Conservation (phyloP, 1,140 invertebrate species). For the Drosophila fuyamai region DNA sequence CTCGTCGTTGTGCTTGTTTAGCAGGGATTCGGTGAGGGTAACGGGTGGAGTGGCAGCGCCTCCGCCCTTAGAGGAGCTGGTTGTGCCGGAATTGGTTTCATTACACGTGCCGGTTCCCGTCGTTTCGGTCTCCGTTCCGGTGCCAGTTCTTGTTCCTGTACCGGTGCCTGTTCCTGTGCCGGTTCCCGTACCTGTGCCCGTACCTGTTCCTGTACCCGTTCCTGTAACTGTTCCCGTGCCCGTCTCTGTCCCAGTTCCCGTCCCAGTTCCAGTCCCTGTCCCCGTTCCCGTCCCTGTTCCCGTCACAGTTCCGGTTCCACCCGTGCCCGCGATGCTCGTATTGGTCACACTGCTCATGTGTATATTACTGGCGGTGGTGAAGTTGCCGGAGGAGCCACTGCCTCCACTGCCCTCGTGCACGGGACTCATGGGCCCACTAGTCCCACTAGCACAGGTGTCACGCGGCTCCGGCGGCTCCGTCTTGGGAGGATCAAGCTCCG, state of each 20-base stretch:
- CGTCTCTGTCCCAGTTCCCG: conserved; percentile 71
- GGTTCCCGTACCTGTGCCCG: neutral
- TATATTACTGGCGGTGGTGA: conserved; percentile 85
- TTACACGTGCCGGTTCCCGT: neutral
- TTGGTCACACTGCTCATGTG: conserved; percentile 85
- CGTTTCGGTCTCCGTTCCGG: neutral
- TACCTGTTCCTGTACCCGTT: neutral
- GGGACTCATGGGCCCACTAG: conserved; percentile 68
- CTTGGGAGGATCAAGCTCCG: conserved; percentile 83
- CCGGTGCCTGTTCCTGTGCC: neutral
- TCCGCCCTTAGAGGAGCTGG: neutral
- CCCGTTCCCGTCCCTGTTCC: conserved; percentile 11
- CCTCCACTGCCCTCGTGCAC: conserved; percentile 84
- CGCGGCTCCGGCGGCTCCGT: conserved; percentile 65
- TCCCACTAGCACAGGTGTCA: conserved; percentile 35
- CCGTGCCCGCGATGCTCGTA: conserved; percentile 73
- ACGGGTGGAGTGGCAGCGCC: conserved; percentile 49
- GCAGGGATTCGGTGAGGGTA: conserved; percentile 88
- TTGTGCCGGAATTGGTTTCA: neutral
- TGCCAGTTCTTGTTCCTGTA: neutral
- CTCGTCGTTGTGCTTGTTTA: conserved; percentile 90
- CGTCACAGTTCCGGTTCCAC: conserved; percentile 50
- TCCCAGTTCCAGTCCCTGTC: conserved; percentile 35
- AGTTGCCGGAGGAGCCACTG: conserved; percentile 87
- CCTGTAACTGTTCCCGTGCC: neutral